Evolutionary conservation across 2,797 vertebrate species (phyloP).

Genomic region (Halcyon leucocephala): DNA sequence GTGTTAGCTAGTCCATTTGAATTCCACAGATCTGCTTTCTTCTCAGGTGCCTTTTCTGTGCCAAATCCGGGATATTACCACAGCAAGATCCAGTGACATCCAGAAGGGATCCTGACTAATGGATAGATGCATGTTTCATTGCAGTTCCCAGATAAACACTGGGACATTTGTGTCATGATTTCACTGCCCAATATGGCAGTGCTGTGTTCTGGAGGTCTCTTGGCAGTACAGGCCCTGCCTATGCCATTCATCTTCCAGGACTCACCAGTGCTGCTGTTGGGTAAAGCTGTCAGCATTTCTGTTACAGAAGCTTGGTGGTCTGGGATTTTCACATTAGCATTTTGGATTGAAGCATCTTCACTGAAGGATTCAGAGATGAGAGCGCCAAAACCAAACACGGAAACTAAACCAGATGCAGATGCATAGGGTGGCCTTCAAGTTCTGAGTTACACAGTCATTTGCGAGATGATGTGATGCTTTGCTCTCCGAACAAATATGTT

Average conservation of each 20-base stretch:
- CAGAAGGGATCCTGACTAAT: neutral
- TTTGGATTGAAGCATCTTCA: neutral
- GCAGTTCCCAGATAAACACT: neutral
- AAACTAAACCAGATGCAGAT: neutral
- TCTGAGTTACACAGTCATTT: neutral
- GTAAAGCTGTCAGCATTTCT: conserved; percentile 1
- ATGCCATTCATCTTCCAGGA: neutral
- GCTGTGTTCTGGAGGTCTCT: neutral
- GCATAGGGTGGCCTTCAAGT: neutral
- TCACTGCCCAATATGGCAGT: neutral
- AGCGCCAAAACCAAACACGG: neutral
- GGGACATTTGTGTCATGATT: fast-evolving
- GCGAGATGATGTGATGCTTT: neutral
- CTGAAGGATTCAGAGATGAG: neutral
- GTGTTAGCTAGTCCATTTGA: neutral
- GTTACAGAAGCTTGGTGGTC: neutral
- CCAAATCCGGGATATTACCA: neutral
- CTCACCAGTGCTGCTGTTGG: neutral
- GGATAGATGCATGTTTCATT: neutral
- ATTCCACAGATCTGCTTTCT: neutral
- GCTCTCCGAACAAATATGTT: neutral
- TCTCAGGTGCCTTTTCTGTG: neutral
- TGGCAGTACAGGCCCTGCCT: neutral
- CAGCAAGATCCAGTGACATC: neutral
- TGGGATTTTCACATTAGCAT: neutral